Base-by-base conservation (phyloP, 2,113 vertebrate species). In the Monopterus albus region DNA sequence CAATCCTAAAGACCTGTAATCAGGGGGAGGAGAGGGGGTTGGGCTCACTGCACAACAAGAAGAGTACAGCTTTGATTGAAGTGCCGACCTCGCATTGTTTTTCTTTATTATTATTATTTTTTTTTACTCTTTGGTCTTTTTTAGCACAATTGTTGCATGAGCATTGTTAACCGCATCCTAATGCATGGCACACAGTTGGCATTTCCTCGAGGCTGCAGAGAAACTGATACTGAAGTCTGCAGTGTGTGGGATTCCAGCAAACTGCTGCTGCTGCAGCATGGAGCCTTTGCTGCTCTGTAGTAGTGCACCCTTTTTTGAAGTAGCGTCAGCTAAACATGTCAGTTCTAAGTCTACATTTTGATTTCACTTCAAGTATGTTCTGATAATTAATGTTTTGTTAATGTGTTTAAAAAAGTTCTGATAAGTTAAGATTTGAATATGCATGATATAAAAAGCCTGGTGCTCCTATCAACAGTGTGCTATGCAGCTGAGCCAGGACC, bases 1-100 rank as follows among this genome's bases (percentile, higher is more conserved):
- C 92, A 93, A 89, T 74, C 65, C 76, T 79, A 61, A 61, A 77
- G 77, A 58, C 81, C 70, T 52, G 75, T 77, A 69, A 69, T 76
- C 51, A 21, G 38, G 17, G 18, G 67, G 57, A 40, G 18, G 61
- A 2, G 74, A 15, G 46, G 69, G 56, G 61, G 63, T 8, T 5
- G 47, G 59, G 56, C 50, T 78, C 69, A 74, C 6, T 49, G 72
- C 64, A 64, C 75, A 68, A 46, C 60, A 47, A 75, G 79, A 56
- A 26, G 74, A 76, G 61, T 36, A 3, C 35, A 78, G 83, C 46
- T 72, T 64, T 73, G 87, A 87, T 83, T 84, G 81, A 90, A 86
- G 81, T 75, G 71, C 70, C 47, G 60, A 69, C 39, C 43, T 56
- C 28, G 14, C 64, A 82, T 88, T 90, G 78, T 87, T 78, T 66